Base-by-base conservation (phyloP, 2,797 vertebrate genomes). In the Enteromius afrohamiltoni region DNA sequence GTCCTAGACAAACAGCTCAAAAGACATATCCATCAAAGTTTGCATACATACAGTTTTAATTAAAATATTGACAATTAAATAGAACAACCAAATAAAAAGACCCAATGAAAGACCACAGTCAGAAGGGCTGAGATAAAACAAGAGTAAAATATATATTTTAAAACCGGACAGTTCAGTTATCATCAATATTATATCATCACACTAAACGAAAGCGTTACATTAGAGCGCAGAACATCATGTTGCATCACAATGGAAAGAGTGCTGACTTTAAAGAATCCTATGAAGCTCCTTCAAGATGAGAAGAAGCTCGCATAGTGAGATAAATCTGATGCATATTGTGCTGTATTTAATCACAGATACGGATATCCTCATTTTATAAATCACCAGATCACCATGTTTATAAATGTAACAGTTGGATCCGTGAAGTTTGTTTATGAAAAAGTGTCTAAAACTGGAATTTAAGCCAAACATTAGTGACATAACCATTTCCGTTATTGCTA, bases 1-100 rank as follows among this genome's bases (percentile, higher is more conserved):
- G 65, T 64, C 53, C 16, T 62, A 40, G 67, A 77, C 64, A 83
- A 67, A 76, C n/a, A 21, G 21, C 76, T 82, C 9, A 75, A 67
- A 76, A 82, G 58, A 83, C 64, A 68, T 83, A n/a, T 31, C 77
- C 77, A 68, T 55, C 47, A n/a, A 76, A 69, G 75, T 78, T 70
- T 80, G 80, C 78, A 85, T 77, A 88, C 76, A 88, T 87, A 83
- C 68, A 83, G 68, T 45, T 85, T 86, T 74, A 86, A 86, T 86
- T 85, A 86, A 82, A 91, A 89, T 88, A 93, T 93, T 75, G 92
- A 92, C 90, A 95, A 96, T 95, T 96, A 93, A 95, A 96, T 95
- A 93, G 85, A 86, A 96, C 90, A 93, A 93, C 86, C 92, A 94
- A 95, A 93, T 91, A 95, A 94, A 92, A 94, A 93, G 93, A 93